phyloP scores from a whole-genome alignment of 2,888 invertebrate species.

The Osedax frankpressi region DNA sequence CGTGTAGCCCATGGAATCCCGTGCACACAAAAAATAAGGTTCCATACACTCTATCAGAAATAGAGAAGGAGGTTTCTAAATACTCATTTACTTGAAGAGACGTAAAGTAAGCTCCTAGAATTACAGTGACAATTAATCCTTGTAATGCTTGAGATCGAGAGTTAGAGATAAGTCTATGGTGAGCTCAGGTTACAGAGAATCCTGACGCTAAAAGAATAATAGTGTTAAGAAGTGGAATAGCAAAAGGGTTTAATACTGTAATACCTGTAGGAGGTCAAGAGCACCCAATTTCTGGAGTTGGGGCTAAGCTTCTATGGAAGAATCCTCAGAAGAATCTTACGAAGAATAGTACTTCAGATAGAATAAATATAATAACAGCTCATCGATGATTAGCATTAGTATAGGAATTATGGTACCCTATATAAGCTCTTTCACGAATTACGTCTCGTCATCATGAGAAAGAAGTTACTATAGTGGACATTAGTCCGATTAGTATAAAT shows the following conservation, averaged over 20 bases:
- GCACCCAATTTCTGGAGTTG: slow-evolving; percentile 53
- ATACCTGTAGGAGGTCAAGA: slow-evolving; percentile 58
- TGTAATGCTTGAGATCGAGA: slow-evolving; percentile 48
- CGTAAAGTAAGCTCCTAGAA: slow-evolving; percentile 57
- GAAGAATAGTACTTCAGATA: slow-evolving; percentile 58
- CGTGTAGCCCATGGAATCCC: slow-evolving; percentile 64
- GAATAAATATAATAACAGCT: slow-evolving; percentile 63
- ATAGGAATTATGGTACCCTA: slow-evolving; percentile 55
- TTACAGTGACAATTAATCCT: slow-evolving; percentile 51
- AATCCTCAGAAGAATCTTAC: slow-evolving; percentile 54
- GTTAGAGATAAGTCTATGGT: slow-evolving; percentile 50
- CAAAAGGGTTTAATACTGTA: slow-evolving; percentile 56
- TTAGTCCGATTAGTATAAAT: slow-evolving; percentile 26
- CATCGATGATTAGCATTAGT: slow-evolving; percentile 55
- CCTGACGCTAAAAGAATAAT: slow-evolving; percentile 61
- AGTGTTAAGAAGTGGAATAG: slow-evolving; percentile 62
- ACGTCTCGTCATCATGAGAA: slow-evolving; percentile 43
- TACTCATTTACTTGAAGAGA: slow-evolving; percentile 60
- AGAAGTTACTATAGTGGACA: slow-evolving; percentile 29
- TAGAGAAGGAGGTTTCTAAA: slow-evolving; percentile 53
- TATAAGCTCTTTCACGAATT: slow-evolving; percentile 56
- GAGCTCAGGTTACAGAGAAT: slow-evolving; percentile 57
- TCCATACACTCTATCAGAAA: slow-evolving; percentile 57
- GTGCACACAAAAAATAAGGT: slow-evolving; percentile 62
- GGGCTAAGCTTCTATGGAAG: slow-evolving; percentile 52